Evolutionary conservation across 1,140 invertebrate species (phyloP), one percentile per base, ranked within the genome.

Genomic region (Holcopasites calliopsidis): DNA sequence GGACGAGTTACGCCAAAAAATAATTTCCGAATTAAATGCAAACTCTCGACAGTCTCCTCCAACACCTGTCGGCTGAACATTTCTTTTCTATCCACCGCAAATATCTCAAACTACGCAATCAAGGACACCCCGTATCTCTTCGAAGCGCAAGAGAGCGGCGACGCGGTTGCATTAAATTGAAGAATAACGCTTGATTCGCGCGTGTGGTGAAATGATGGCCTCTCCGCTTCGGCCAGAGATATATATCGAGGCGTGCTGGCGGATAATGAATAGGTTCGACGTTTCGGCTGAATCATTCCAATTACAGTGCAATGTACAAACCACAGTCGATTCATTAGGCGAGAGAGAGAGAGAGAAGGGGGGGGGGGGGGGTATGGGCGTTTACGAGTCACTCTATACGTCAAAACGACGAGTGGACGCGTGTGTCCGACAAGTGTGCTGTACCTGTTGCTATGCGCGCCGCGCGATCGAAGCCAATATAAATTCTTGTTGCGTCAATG

Each of bases 401-500:
- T 42, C 61, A 62, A 52, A 44, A 35, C 68, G 35, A 58, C 42
- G 47, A 23, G 31, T 66, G 62, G 33, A 26, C 33, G 69, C 52
- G 57, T 72, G 68, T 76, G 75, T 75, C 54, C 70, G 66, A 55
- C 72, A 66, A 79, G 61, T 55, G 77, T 49, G 55, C 33, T 60
- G 73, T 77, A 82, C 80, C 80, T 82, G 80, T 82, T 82, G 80
- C 80, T 82, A 23, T 18, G 10, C 57, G 73, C 18, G 42, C 61
- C 52, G 71, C 62, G 40, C 66, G 61, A 61, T 44, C 77, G 73
- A 42, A 52, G 62, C 72, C 79, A 80, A 79, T 82, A 82, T 82
- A 82, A 82, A 82, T 82, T 82, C 80, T 82, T 80, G 80, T 80
- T 82, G 61, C 73, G 66, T 80, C 80, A 61, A 74, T 77, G 75